These are phyloP conservation scores for Andrena chrysosceles DNA, from an alignment of 2,888 invertebrate genomes.

Conservation along the genomic window DNA sequence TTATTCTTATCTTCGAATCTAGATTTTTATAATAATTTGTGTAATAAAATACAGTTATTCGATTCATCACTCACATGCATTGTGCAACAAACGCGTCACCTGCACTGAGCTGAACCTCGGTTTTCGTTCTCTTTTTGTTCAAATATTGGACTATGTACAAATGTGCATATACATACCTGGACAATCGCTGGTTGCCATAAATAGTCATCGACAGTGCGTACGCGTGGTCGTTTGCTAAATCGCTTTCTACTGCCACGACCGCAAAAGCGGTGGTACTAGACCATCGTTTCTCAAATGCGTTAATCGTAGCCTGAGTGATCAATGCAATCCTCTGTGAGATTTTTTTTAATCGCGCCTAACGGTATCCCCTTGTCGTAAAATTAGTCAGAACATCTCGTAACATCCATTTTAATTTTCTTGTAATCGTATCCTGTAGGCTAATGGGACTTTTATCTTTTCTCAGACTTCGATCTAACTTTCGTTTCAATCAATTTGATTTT, in stretches of 20 bases:
- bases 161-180: conserved; percentile 4
- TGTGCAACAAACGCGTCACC: conserved; percentile 5
- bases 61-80: not conserved
- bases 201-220: conserved; percentile 48
- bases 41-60: not conserved
- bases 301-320: conserved; percentile 28
- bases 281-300: conserved; percentile 41
- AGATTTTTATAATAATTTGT: too few relatives aligned
- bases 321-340: not conserved
- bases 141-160: conserved; percentile 35
- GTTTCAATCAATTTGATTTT: too few relatives aligned
- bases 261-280: conserved; percentile 50
- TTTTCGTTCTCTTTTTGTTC: conserved; percentile 21
- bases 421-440: too few relatives aligned
- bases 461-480: too few relatives aligned
- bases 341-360: not conserved
- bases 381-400: not conserved
- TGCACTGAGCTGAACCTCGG: conserved; percentile 12
- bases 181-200: conserved; percentile 47
- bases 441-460: too few relatives aligned
- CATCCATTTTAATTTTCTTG: not conserved
- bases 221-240: conserved; percentile 61
- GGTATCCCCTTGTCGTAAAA: too few relatives aligned
- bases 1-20: too few relatives aligned
- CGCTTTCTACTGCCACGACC: conserved; percentile 62